These are phyloP conservation scores for Tragelaphus buxtoni DNA, from an alignment of 2,113 vertebrate species.

Conservation along the genomic window DNA sequence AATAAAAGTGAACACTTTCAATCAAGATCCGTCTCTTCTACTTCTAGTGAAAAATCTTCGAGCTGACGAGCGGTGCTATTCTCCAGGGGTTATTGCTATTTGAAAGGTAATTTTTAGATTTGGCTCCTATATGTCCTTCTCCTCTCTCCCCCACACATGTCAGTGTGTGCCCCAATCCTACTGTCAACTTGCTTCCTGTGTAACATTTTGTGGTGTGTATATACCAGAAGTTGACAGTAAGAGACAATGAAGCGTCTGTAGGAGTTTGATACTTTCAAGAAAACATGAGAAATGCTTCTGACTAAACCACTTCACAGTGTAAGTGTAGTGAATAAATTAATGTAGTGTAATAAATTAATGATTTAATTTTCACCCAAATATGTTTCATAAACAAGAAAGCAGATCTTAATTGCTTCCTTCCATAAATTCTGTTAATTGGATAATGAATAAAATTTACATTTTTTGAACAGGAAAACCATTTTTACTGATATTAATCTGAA, in stretches of 20 bases:
- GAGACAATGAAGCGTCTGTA: not conserved
- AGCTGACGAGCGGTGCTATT: not conserved
- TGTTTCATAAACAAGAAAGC: not conserved
- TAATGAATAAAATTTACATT: not conserved
- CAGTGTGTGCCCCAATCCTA: accelerated
- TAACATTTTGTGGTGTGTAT: not conserved
- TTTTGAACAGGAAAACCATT: not conserved
- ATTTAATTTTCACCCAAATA: not conserved
- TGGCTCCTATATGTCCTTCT: not conserved
- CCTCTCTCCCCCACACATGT: not conserved
- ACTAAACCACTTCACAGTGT: not conserved
- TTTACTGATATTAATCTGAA: slow-evolving; percentile 33
- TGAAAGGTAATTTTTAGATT: not conserved
- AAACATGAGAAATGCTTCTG: not conserved
- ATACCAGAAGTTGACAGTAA: not conserved
- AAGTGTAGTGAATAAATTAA: not conserved
- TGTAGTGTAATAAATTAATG: not conserved
- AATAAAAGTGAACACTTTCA: not conserved
- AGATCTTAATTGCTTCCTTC: not conserved
- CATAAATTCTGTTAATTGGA: slow-evolving; percentile 4
- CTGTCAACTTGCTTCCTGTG: not conserved
- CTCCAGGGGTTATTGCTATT: accelerated
- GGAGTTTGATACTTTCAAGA: not conserved
- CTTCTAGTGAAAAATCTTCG: not conserved
- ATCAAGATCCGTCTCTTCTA: not conserved